Evolutionary conservation across 1,140 invertebrate genomes (phyloP).

Genomic region (Heterodera schachtii): DNA sequence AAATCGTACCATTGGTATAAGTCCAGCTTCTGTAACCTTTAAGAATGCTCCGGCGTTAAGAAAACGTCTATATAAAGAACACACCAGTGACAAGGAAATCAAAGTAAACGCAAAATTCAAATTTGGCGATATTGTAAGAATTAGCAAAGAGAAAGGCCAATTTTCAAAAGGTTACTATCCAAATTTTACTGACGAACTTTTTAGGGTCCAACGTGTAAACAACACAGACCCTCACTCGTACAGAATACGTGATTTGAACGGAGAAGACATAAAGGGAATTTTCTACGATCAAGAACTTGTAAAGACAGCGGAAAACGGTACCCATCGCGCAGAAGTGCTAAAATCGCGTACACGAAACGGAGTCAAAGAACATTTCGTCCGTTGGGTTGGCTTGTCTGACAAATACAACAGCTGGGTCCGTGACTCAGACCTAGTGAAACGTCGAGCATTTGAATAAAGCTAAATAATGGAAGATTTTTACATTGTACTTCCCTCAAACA

Average conservation of each 20-base stretch:
- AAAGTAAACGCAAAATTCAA: neutral
- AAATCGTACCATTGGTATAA: neutral
- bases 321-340: neutral
- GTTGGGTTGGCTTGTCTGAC: neutral
- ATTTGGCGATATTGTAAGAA: neutral
- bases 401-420: neutral
- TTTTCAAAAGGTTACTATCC: slow-evolving; percentile 15
- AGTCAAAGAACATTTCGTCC: neutral
- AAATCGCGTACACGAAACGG: neutral
- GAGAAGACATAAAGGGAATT: neutral
- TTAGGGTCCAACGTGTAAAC: neutral
- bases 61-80: neutral
- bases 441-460: too few relatives aligned
- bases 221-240: neutral
- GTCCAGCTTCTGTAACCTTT: neutral
- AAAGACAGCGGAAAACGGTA: neutral
- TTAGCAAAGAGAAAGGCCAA: neutral
- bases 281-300: slow-evolving; percentile 10
- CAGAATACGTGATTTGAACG: neutral
- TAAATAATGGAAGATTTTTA: slow-evolving; percentile 2
- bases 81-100: neutral
- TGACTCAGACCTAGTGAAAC: neutral
- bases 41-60: neutral
- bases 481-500: neutral
- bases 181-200: slow-evolving; percentile 9